A percentile compares a stretch with the other conserved stretches of the same genome.
These are phyloP conservation scores for Napeogenes inachia DNA, from an alignment of 2,888 invertebrate species.

Conservation along the genomic window DNA sequence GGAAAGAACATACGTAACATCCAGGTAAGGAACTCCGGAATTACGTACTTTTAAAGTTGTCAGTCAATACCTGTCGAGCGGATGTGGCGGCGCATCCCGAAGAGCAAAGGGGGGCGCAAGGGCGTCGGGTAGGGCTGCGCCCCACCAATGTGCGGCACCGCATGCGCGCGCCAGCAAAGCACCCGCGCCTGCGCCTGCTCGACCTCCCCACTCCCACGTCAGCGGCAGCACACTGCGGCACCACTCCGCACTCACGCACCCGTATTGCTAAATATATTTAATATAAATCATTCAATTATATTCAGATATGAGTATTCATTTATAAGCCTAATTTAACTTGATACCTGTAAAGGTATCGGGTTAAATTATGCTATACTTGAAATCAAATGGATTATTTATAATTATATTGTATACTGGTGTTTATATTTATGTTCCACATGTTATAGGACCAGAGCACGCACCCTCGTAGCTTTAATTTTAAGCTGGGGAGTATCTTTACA, in stretches of 20 bases:
- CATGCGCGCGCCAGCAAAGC: slow-evolving; percentile 88
- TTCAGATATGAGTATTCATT: too few species aligned
- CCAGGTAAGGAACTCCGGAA: neutral
- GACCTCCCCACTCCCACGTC: slow-evolving; percentile 87
- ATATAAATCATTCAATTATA: neutral
- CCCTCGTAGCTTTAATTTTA: too few species aligned
- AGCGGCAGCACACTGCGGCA: slow-evolving; percentile 56
- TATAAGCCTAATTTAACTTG: too few species aligned
- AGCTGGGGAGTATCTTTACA: too few species aligned
- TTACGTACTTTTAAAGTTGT: neutral
- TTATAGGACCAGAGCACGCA: too few species aligned
- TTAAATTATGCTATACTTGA: too few species aligned
- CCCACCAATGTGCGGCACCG: slow-evolving; percentile 91
- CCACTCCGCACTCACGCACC: slow-evolving; percentile 50
- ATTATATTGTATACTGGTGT: too few species aligned
- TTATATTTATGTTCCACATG: too few species aligned
- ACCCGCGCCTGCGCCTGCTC: slow-evolving; percentile 86
- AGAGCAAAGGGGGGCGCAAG: slow-evolving; percentile 87
- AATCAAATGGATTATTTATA: too few species aligned
- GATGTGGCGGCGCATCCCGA: slow-evolving; percentile 86
- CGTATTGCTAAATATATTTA: slow-evolving; percentile 41
- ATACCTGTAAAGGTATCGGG: too few species aligned
- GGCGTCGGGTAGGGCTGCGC: slow-evolving; percentile 90
- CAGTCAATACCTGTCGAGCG: slow-evolving; percentile 85
- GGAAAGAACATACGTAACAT: neutral